Evolutionary conservation across 2,888 invertebrate species (phyloP).

Genomic region (Agonopterix arenella): DNA sequence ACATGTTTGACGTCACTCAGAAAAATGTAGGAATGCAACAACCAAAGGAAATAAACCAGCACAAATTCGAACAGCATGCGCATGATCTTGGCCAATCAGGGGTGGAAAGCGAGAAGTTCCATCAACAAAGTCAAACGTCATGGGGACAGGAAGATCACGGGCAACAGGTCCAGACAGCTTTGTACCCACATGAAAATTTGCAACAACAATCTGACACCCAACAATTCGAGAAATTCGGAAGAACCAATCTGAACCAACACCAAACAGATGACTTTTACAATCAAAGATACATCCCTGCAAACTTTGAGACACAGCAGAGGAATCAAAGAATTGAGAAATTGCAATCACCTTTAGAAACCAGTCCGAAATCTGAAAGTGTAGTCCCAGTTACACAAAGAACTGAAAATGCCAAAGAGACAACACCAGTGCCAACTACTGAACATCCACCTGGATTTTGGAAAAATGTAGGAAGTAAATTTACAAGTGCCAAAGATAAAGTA

Average conservation of each 20-base stretch:
- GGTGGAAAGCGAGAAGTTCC: background rate
- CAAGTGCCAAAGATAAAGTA: conserved; percentile 67
- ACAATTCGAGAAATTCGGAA: conserved; percentile 16
- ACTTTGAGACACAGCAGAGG: conserved; percentile 2
- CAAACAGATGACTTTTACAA: conserved; percentile 3
- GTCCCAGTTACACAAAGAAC: conserved; percentile 6
- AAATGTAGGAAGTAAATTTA: conserved; percentile 70
- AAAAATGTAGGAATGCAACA: conserved; percentile 4
- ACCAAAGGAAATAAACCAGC: conserved; percentile 11
- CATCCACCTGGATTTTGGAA: conserved; percentile 73
- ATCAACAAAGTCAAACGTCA: conserved; percentile 15
- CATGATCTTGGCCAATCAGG: background rate
- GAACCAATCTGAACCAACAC: background rate
- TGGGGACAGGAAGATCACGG: conserved; percentile 12
- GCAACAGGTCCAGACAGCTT: conserved; percentile 12
- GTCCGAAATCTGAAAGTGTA: background rate
- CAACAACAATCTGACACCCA: conserved; percentile 10
- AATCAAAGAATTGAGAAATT: conserved; percentile 5
- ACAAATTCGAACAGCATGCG: conserved; percentile 7
- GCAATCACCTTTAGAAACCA: background rate
- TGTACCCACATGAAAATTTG: conserved; percentile 3
- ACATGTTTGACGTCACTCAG: background rate
- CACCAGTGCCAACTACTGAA: conserved; percentile 36
- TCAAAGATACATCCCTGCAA: background rate
- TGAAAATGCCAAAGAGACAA: background rate